Percentiles rank a stretch among this genome's conserved stretches.
Conservation (phyloP, 2,797 vertebrate species). For the Danio kyathit region DNA sequence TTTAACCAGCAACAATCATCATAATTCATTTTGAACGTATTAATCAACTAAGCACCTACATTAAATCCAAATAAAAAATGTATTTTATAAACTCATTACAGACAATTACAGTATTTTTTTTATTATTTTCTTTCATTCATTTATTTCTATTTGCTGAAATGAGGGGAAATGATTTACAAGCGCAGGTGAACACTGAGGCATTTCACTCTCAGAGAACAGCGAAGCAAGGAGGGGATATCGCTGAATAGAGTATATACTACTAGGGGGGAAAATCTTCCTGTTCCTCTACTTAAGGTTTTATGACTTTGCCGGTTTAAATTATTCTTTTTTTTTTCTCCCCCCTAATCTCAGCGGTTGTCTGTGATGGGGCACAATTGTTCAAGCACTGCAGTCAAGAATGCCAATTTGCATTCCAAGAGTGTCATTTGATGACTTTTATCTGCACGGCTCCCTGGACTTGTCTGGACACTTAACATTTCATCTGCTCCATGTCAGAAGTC, state of each 20-base stretch:
- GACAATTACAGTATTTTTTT: background rate
- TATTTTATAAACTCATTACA: background rate
- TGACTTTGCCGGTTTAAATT: slow-evolving; percentile 82
- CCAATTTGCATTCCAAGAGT: slow-evolving; percentile 95
- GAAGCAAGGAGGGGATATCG: slow-evolving; percentile 6
- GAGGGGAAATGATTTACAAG: slow-evolving; percentile 28
- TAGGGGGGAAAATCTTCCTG: background rate
- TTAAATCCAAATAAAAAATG: background rate
- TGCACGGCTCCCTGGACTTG: slow-evolving; percentile 80
- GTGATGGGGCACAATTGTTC: slow-evolving; percentile 88
- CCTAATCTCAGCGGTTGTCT: slow-evolving; percentile 86
- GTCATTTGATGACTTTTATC: slow-evolving; percentile 97
- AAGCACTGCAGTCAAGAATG: slow-evolving; percentile 88
- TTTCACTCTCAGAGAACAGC: slow-evolving; percentile 49
- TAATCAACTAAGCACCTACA: background rate
- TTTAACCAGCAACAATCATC: background rate
- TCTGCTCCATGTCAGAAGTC: slow-evolving; percentile 83
- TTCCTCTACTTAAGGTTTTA: slow-evolving; percentile 74
- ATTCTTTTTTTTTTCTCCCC: slow-evolving; percentile 72
- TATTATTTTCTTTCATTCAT: slow-evolving; percentile 5
- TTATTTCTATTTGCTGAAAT: slow-evolving; percentile 6
- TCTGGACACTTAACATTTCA: slow-evolving; percentile 84
- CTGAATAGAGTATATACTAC: background rate
- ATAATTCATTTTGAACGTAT: slow-evolving; percentile 1
- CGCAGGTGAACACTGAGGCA: slow-evolving; percentile 51